Base-by-base conservation (phyloP, 2,888 invertebrate species). In the Hyles lineata region DNA sequence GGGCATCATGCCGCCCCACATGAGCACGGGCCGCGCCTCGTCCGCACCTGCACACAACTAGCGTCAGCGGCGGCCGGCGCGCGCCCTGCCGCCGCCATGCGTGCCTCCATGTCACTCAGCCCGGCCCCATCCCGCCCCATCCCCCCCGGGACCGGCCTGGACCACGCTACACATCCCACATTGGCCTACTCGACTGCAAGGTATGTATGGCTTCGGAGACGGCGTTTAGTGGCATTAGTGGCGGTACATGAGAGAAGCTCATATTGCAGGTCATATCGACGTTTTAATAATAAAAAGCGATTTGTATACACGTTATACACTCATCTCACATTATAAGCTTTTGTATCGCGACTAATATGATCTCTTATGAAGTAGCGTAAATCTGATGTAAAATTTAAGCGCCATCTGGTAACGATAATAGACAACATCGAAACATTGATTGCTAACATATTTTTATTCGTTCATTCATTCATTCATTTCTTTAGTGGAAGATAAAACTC, bases 1-100 rank as follows among this genome's bases (percentile, higher is more conserved):
- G 89, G 95, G 88, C 89, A 85, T 89, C 86, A 83, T 96, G 71
- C 82, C 85, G 58, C 88, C 89, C 92, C 92, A 92, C 86, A 88
- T 77, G 74, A 89, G 80, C 76, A 88, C 85, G 29, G 89, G 90
- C 55, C 90, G 85, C 74, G 88, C 85, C 23, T 89, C 91, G 25
- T 90, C 91, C 72, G 83, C 85, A 75, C 87, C 86, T 89, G 85
- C 74, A 32, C 77, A 76, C 67, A 74, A 70, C 17, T 8, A 21
- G 15, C 8, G 23, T 67, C 50, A 67, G 43, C 17, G 4, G 15
- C 5, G 23, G 67, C 17, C 50, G 19, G 17, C 43, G 23, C 8
- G 43, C 67, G 23, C 63, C 55, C 55, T 55, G 55, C 55, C n/a
- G 61, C 67, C 67, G 15, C 15, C 50, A 55, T 55, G 23, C 43